A percentile compares a stretch with the other conserved stretches of the same genome.
These are phyloP conservation scores for Drymonia ruficornis DNA, from an alignment of 2,888 invertebrate species.

Conservation along the genomic window DNA sequence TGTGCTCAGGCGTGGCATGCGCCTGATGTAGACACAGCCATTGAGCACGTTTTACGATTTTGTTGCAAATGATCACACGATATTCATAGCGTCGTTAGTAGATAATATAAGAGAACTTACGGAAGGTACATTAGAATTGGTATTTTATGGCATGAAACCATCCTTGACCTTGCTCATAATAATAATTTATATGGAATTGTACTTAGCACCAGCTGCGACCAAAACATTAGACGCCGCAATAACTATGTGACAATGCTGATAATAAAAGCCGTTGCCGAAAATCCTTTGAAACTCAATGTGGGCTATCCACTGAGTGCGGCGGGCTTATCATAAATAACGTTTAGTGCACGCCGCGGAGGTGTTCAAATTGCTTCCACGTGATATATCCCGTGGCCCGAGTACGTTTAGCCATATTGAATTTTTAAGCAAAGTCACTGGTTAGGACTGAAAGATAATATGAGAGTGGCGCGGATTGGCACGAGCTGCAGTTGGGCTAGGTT, in stretches of 20 bases:
- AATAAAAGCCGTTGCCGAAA: slow-evolving; percentile 57
- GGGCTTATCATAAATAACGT: slow-evolving; percentile 81
- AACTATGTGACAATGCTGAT: slow-evolving; percentile 45
- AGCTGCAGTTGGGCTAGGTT: not conserved
- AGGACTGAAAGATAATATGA: not conserved
- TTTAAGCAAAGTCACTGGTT: slow-evolving; percentile 66
- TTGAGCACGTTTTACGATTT: too few relatives aligned
- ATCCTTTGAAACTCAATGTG: slow-evolving; percentile 71
- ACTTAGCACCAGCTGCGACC: slow-evolving; percentile 13
- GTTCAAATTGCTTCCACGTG: slow-evolving; percentile 81
- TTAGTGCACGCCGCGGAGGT: slow-evolving; percentile 77
- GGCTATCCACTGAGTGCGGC: slow-evolving; percentile 74
- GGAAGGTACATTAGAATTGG: too few relatives aligned
- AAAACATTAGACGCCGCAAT: slow-evolving; percentile 25
- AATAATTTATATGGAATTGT: not conserved
- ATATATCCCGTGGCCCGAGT: slow-evolving; percentile 73
- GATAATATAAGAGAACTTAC: too few relatives aligned
- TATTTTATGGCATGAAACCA: too few relatives aligned
- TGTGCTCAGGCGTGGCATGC: too few relatives aligned
- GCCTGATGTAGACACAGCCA: too few relatives aligned
- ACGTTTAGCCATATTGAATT: slow-evolving; percentile 78
- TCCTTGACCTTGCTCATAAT: not conserved
- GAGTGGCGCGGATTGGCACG: too few relatives aligned
- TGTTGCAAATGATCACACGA: too few relatives aligned
- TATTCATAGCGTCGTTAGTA: too few relatives aligned